These are phyloP conservation scores for Pristiophorus japonicus DNA, from an alignment of 2,113 vertebrate genomes.

Conservation along the genomic window DNA sequence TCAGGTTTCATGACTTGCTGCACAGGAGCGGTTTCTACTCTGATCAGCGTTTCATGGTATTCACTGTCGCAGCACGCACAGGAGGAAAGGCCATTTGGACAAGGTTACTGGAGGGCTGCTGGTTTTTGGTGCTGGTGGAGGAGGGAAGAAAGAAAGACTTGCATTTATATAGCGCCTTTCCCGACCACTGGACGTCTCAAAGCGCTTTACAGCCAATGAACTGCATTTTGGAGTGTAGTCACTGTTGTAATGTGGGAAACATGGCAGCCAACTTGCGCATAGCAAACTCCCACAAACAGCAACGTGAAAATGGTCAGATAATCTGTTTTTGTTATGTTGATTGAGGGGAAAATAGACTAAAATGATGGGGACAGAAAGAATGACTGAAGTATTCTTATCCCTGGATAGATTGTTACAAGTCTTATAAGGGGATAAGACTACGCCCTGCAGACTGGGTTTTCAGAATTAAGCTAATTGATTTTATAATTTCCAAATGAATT, in stretches of 20 bases:
- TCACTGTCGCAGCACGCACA: not conserved
- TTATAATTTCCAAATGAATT: not conserved
- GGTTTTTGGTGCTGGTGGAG: not conserved
- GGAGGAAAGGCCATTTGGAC: not conserved
- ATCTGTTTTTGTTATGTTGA: too few relatives aligned
- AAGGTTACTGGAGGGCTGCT: not conserved
- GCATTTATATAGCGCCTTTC: too few relatives aligned
- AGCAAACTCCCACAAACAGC: too few relatives aligned
- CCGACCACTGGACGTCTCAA: too few relatives aligned
- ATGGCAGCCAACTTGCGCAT: too few relatives aligned
- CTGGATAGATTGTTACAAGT: too few relatives aligned
- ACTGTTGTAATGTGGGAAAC: too few relatives aligned
- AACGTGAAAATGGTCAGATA: too few relatives aligned
- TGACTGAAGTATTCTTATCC: not conserved
- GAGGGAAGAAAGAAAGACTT: too few relatives aligned
- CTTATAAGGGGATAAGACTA: not conserved
- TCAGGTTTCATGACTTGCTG: not conserved
- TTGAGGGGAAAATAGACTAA: not conserved
- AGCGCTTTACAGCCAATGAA: too few relatives aligned
- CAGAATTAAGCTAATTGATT: constrained; percentile 9
- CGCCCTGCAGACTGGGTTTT: not conserved
- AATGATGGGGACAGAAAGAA: not conserved
- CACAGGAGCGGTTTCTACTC: too few relatives aligned
- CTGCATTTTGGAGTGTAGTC: too few relatives aligned
- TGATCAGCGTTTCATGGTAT: not conserved